A percentile compares a stretch with the other conserved stretches of the same genome.
These are phyloP conservation scores for Ormyrus rosae DNA, from an alignment of 2,888 invertebrate species.

Conservation along the genomic window DNA sequence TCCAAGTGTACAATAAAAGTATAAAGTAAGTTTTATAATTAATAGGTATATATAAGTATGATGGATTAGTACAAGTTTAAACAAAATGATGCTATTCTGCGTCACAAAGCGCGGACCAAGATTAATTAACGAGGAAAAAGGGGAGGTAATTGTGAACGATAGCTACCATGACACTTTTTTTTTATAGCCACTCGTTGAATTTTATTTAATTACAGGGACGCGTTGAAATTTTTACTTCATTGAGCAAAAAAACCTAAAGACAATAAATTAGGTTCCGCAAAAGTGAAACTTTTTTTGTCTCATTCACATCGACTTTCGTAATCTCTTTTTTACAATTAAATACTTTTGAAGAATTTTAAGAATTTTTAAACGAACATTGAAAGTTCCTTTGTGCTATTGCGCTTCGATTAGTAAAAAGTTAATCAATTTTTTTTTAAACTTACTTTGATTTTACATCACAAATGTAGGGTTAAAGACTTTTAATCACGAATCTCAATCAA, in stretches of 20 bases:
- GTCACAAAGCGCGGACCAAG: slow-evolving; percentile 55
- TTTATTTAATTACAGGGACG: slow-evolving; percentile 39
- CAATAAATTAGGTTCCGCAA: slow-evolving; percentile 52
- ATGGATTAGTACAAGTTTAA: slow-evolving; percentile 55
- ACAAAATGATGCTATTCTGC: slow-evolving; percentile 53
- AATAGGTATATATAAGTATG: slow-evolving; percentile 49
- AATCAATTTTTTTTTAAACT: too few relatives aligned
- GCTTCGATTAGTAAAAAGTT: neutral
- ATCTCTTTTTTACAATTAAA: slow-evolving; percentile 27
- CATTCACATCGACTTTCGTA: slow-evolving; percentile 39
- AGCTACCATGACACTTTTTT: slow-evolving; percentile 42
- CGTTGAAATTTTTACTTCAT: slow-evolving; percentile 35
- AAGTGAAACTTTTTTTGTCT: slow-evolving; percentile 23
- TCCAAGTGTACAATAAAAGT: slow-evolving; percentile 57
- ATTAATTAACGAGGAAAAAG: slow-evolving; percentile 45
- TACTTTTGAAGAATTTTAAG: slow-evolving; percentile 10
- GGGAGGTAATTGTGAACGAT: slow-evolving; percentile 27
- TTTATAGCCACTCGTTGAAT: slow-evolving; percentile 40
- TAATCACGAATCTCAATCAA: slow-evolving; percentile 42
- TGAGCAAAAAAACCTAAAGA: slow-evolving; percentile 31
- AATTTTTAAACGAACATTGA: slow-evolving; percentile 43
- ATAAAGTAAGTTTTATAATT: slow-evolving; percentile 57
- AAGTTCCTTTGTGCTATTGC: slow-evolving; percentile 47
- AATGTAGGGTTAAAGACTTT: neutral
- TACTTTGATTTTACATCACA: too few relatives aligned